These are phyloP conservation scores for Apotomis capreana DNA, from an alignment of 2,888 invertebrate species.

Conservation along the genomic window DNA sequence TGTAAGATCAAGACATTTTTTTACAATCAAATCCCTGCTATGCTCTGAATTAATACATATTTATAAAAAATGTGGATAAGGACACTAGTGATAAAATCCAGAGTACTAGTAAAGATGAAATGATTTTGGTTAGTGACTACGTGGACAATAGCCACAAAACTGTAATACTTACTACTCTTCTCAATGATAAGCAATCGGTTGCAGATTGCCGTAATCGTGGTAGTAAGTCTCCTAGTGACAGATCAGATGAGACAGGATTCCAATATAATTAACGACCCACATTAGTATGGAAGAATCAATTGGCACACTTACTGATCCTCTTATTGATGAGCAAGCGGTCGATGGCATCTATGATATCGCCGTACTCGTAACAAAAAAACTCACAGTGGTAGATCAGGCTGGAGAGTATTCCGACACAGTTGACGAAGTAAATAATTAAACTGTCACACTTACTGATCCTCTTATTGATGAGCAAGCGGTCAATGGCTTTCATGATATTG, in stretches of 20 bases:
- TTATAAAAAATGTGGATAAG: too few species aligned
- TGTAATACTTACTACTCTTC: neutral
- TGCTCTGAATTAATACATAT: too few species aligned
- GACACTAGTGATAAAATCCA: too few species aligned
- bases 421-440: neutral
- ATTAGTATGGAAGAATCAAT: too few species aligned
- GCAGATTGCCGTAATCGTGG: neutral
- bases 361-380: conserved; percentile 1
- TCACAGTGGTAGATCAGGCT: conserved; percentile 12
- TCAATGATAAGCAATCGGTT: conserved; percentile 7
- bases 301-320: neutral
- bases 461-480: neutral
- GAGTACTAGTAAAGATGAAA: too few species aligned
- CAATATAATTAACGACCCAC: neutral
- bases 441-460: neutral
- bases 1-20: too few species aligned
- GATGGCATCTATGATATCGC: conserved; percentile 5
- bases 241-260: neutral
- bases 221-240: neutral
- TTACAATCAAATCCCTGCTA: too few species aligned
- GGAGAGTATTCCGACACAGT: neutral
- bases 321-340: neutral
- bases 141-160: too few species aligned
- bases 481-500: conserved; percentile 6
- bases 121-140: too few species aligned